These are phyloP conservation scores for Hypocryptadius cinnamomeus DNA, from an alignment of 2,113 vertebrate genomes.

Conservation along the genomic window DNA sequence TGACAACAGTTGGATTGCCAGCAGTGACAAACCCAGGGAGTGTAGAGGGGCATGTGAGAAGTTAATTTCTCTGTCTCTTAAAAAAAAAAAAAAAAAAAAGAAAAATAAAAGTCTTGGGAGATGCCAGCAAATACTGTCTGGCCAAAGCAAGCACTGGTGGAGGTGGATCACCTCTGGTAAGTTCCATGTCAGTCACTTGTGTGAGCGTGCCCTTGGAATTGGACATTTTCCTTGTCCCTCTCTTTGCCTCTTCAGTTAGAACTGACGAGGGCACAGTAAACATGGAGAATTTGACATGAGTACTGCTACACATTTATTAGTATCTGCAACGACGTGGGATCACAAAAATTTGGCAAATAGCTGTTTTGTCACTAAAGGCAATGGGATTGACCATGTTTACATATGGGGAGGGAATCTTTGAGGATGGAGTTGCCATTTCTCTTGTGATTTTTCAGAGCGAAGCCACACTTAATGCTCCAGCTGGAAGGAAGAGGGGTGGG, in stretches of 20 bases:
- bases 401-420: neutral
- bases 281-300: neutral
- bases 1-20: neutral
- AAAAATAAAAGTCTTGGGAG: neutral
- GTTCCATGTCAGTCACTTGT: accelerated
- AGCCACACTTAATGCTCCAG: neutral
- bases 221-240: neutral
- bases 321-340: accelerated
- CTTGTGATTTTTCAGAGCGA: neutral
- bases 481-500: too few relatives aligned
- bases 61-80: neutral
- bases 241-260: neutral
- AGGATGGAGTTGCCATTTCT: neutral
- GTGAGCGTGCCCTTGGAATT: accelerated
- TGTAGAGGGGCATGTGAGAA: neutral
- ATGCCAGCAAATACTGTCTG: neutral
- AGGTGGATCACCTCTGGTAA: neutral
- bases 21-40: neutral
- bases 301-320: accelerated
- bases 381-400: neutral
- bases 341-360: neutral
- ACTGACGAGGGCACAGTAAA: neutral
- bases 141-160: neutral
- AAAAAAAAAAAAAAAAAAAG: neutral
- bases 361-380: neutral